These are phyloP conservation scores for Mustela nigripes DNA, from an alignment of 2,113 vertebrate genomes.

Conservation along the genomic window DNA sequence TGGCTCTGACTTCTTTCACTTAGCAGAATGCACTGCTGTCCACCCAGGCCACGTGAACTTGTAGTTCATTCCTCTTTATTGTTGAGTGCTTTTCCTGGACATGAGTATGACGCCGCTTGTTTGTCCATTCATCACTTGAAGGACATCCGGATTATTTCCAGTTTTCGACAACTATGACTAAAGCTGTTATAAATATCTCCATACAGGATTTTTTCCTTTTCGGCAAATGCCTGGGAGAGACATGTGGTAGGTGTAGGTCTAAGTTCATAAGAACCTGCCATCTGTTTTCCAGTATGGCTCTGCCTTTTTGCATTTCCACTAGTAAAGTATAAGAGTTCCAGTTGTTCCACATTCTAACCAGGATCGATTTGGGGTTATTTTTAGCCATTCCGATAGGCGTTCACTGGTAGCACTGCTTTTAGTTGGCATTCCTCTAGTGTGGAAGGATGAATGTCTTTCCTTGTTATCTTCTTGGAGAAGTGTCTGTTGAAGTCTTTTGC, in stretches of 20 bases:
- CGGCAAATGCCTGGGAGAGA: background rate
- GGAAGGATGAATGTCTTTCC: background rate
- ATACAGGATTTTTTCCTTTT: background rate
- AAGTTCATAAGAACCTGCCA: background rate
- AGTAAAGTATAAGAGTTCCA: background rate
- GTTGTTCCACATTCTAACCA: background rate
- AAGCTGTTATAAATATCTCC: background rate
- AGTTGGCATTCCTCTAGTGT: background rate
- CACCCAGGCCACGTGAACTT: rapidly evolving
- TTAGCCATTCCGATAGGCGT: background rate
- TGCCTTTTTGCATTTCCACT: background rate
- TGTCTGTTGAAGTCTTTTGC: background rate
- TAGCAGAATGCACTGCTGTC: no score
- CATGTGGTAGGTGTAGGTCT: background rate
- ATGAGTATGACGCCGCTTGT: background rate
- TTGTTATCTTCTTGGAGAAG: background rate
- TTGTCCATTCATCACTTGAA: background rate
- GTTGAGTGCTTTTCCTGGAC: background rate
- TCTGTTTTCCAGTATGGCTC: background rate
- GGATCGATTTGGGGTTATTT: background rate
- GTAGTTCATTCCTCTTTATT: background rate
- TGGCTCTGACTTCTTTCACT: background rate
- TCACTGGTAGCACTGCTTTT: background rate
- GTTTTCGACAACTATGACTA: background rate
- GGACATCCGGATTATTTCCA: background rate